Base-by-base conservation (phyloP, 1,140 invertebrate species). In the Diorhabda sublineata region DNA sequence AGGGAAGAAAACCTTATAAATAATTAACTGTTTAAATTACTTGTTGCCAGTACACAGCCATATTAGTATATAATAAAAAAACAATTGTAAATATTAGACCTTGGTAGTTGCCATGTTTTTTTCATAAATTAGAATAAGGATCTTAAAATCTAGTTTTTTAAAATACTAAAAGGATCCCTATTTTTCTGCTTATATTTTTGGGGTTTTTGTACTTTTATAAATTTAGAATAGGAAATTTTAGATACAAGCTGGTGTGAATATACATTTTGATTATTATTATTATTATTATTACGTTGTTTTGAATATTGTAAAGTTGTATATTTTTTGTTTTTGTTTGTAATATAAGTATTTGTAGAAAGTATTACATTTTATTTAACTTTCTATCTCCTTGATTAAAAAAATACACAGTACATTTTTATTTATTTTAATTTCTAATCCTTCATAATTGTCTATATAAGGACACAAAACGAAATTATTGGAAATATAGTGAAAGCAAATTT, bases 191-290 rank as follows among this genome's bases (percentile, higher is more conserved):
- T 72, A 78, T 74, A 78, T 78, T 77, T 77, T 76, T 76, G 73
- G 73, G 76, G 78, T 76, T 72, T 78, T 78, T 75, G 70, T 77
- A 77, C 74, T 75, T 79, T 78, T 79, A 75, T 77, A 77, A 61
- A 69, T 8, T 68, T 61, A 58, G n/a, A 66, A 45, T 58, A 42
- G 41, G 11, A 11, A 45, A n/a, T 45, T n/a, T 43, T 9, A n/a
- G 5, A n/a, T 26, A 26, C 26, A 26, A 45, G 26, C 41, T 47
- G 47, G 61, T 26, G 41, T 67, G 59, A 67, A 41, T 45, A n/a
- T 60, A 45, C 9, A 45, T 60, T 42, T 59, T 26, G 26, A 26
- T 26, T 26, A 26, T 26, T 26, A 26, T 26, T 26, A 26, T 26
- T 26, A 26, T 26, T 26, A 26, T 26, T 26, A 26, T 26, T 26